These are phyloP conservation scores for Drosophila suzukii DNA, from an alignment of 1,140 invertebrate genomes.

Conservation along the genomic window DNA sequence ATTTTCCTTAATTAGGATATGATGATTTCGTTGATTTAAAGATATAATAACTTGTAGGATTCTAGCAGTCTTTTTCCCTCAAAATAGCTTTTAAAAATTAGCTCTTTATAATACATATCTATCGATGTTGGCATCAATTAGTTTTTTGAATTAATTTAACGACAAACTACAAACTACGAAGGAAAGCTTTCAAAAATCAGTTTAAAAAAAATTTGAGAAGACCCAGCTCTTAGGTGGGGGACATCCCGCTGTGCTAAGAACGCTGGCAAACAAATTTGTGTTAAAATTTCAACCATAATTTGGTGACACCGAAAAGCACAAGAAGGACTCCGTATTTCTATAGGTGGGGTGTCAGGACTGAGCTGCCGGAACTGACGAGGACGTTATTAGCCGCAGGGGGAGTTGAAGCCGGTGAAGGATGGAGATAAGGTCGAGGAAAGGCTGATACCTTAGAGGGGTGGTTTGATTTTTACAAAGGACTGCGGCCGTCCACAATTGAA, in stretches of 20 bases:
- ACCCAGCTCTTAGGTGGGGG: too few relatives aligned
- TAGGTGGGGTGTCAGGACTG: constrained; percentile 1
- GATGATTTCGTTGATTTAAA: too few relatives aligned
- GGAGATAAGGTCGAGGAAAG: constrained; percentile 7
- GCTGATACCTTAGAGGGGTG: constrained; percentile 46
- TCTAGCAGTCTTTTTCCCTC: too few relatives aligned
- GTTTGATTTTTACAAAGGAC: constrained; percentile 22
- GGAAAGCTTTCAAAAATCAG: too few relatives aligned
- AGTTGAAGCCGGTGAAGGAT: constrained; percentile 12
- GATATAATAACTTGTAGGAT: too few relatives aligned
- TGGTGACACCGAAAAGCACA: constrained; percentile 38
- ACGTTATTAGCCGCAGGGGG: constrained; percentile 69
- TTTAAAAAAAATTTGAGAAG: background rate
- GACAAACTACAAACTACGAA: too few relatives aligned
- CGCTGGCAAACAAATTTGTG: constrained; percentile 24
- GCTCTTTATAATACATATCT: too few relatives aligned
- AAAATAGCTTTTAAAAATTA: too few relatives aligned
- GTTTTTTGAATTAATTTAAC: too few relatives aligned
- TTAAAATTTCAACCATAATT: constrained; percentile 44
- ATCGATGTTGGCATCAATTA: too few relatives aligned
- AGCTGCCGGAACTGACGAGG: constrained; percentile 47
- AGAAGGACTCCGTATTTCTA: constrained; percentile 1
- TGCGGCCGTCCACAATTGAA: constrained; percentile 78
- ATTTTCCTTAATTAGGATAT: too few relatives aligned
- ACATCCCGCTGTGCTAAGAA: constrained; percentile 21